Conservation (phyloP, 2,888 invertebrate species). For the Pristionchus entomophagus region DNA sequence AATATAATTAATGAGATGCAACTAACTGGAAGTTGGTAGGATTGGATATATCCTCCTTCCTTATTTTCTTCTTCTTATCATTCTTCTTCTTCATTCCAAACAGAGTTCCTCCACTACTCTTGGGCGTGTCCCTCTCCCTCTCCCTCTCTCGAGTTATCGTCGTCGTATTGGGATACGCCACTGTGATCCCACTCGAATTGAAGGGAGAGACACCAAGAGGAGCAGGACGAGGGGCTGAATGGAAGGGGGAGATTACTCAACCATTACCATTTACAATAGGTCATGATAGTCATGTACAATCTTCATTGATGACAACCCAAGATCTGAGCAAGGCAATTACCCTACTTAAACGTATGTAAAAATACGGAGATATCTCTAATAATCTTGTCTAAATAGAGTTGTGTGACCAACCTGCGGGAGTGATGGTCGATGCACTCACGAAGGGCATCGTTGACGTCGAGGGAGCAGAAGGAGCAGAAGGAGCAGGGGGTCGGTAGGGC, state of each 20-base stretch:
- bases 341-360: too few relatives aligned
- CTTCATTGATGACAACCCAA: too few relatives aligned
- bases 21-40: conserved; percentile 74
- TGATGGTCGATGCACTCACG: background rate
- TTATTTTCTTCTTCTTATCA: conserved; percentile 62
- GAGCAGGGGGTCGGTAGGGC: background rate
- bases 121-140: too few relatives aligned
- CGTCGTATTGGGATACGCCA: conserved; percentile 19
- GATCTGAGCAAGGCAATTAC: too few relatives aligned
- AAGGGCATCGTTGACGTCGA: background rate
- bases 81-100: conserved; percentile 61
- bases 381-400: too few relatives aligned
- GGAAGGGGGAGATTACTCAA: too few relatives aligned
- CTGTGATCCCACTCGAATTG: conserved; percentile 39
- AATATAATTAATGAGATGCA: background rate
- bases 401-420: background rate
- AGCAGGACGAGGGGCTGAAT: background rate
- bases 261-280: too few relatives aligned
- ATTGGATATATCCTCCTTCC: conserved; percentile 74
- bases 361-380: too few relatives aligned
- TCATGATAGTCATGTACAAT: too few relatives aligned
- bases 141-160: background rate
- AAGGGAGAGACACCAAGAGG: conserved; percentile 26
- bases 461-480: background rate
- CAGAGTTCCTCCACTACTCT: conserved; percentile 48